Evolutionary conservation across 92 coral and sea anemone species (phyloP), one percentile per base, ranked within the genome.

Genomic region (Actinernus sp.): DNA sequence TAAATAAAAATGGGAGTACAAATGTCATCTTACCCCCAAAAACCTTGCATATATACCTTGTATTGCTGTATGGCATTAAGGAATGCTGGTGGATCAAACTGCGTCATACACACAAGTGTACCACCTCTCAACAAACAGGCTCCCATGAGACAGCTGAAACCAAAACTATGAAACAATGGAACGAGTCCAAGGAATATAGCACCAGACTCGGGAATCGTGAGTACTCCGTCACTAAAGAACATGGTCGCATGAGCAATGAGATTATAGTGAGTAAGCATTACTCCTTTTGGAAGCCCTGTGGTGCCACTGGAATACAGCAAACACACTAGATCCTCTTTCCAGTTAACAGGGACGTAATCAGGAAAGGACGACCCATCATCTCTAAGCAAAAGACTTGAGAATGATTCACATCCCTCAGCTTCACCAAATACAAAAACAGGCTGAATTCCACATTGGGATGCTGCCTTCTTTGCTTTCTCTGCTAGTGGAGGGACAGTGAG

Each of bases 251-350:
- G 63, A n/a, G 81, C 61, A n/a, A 76, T 52, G 20, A 83, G 47
- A 26, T 88, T 92, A 49, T 75, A 84, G 56, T 92, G 98, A 3
- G 98, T 92, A 13, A 81, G 47, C 95, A 92, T 88, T 13, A 88
- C 96, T 7, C 95, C 98, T 46, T 88, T 88, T 20, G 95, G 88
- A 20, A 84, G 36, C 4, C 98, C 98, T 26, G 98, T 92, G 12
- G 98, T 92, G 0, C 97, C 97, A 68, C 97, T 92, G 23, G 97
- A 92, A 50, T 84, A 92, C 1, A 90, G 88, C 16, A 91, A 30
- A 28, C 49, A 31, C 3, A 86, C 83, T 28, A 68, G 49, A 10
- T 91, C 93, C 26, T 91, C 88, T 49, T 74, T 87, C 33, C 82
- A 68, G 71, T 91, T 71, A 22, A 82, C 79, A 49, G 58, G 61